A percentile compares a stretch with the other conserved stretches of the same genome.
Conservation (phyloP, 2,113 vertebrate species). For the Strix aluco region DNA sequence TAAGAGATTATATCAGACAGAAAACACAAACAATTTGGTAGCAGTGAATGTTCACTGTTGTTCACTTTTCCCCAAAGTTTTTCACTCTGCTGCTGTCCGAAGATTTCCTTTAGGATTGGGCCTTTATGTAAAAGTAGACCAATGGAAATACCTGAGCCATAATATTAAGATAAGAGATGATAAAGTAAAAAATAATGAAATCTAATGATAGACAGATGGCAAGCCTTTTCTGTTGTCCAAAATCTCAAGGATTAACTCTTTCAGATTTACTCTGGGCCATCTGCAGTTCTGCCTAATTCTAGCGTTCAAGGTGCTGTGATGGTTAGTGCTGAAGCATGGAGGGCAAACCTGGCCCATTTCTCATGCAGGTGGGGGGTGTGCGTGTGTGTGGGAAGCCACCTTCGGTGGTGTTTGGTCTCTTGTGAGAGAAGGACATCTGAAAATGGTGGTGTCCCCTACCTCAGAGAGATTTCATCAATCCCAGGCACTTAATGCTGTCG, state of each 20-base stretch:
- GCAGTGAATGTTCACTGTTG: neutral
- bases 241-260: neutral
- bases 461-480: neutral
- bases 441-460: neutral
- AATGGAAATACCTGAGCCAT: neutral
- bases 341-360: neutral
- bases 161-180: neutral
- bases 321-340: neutral
- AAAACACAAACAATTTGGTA: neutral
- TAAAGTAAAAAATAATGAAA: neutral
- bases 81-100: neutral
- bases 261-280: neutral
- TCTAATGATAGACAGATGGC: neutral
- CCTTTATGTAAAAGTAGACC: neutral
- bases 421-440: neutral
- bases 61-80: neutral
- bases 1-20: neutral
- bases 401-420: neutral
- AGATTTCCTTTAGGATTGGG: neutral
- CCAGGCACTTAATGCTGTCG: neutral
- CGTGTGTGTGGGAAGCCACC: neutral
- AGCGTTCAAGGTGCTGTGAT: neutral
- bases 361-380: neutral
- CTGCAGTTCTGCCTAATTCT: neutral
- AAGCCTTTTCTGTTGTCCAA: neutral